Evolutionary conservation across 2,797 vertebrate genomes (phyloP).

Genomic region (Babyrousa celebensis): DNA sequence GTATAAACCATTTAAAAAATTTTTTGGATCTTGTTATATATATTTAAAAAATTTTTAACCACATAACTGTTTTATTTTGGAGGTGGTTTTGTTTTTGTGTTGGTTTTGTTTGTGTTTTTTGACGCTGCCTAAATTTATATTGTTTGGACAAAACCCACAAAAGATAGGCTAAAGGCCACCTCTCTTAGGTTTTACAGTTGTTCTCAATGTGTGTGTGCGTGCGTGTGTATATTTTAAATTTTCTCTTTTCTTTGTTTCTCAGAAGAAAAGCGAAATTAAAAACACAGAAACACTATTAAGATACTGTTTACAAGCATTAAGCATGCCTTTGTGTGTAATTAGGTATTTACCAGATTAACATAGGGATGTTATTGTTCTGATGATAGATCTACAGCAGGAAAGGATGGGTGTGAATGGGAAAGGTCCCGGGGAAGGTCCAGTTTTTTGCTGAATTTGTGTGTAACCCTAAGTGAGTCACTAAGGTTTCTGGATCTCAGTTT

Average conservation of each 20-base stretch:
- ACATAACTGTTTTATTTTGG: constrained; percentile 21
- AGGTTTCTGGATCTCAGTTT: constrained; percentile 2
- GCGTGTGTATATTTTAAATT: too few species aligned
- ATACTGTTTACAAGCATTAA: background rate
- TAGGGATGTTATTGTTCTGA: background rate
- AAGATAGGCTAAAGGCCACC: background rate
- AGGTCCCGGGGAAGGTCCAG: background rate
- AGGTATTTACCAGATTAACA: background rate
- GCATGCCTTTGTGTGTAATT: background rate
- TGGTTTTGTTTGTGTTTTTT: background rate
- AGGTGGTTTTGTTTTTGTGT: background rate
- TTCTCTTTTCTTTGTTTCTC: constrained; percentile 17
- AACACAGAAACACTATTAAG: background rate
- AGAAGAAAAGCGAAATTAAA: constrained; percentile 34
- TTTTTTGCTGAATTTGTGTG: background rate
- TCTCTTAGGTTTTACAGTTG: background rate
- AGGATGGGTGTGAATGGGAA: background rate
- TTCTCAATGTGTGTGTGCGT: background rate
- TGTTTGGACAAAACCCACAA: background rate
- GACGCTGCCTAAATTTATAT: background rate
- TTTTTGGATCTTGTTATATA: background rate
- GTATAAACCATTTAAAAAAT: background rate
- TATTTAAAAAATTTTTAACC: background rate
- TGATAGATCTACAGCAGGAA: background rate
- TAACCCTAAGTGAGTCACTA: background rate